phyloP scores from a whole-genome alignment of 2,113 vertebrate genomes.

The Sardina pilchardus region DNA sequence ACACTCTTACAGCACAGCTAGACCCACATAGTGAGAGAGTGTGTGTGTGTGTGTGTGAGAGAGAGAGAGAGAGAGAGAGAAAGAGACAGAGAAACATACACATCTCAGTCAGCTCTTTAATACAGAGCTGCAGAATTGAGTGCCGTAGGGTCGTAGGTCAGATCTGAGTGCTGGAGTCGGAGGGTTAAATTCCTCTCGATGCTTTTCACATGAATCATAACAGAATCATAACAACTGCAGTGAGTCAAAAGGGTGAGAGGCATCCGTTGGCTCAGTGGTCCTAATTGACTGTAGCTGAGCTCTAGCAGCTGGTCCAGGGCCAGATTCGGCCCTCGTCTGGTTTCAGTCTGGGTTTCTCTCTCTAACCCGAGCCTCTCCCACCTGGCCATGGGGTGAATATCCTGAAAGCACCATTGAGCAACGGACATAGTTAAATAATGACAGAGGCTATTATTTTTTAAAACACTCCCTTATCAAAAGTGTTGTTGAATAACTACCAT shows the following conservation, averaged over 20 bases:
- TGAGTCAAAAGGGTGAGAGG: not conserved
- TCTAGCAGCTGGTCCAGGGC: not conserved
- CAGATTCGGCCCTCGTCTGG: not conserved
- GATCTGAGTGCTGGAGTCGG: not conserved
- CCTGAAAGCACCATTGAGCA: too few species aligned
- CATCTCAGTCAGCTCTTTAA: not conserved
- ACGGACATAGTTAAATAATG: too few species aligned
- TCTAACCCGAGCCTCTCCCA: too few species aligned
- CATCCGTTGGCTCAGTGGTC: not conserved
- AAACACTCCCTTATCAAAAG: too few species aligned
- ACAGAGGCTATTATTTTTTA: too few species aligned
- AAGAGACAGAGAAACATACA: not conserved
- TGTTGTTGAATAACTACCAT: too few species aligned
- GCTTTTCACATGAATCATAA: not conserved
- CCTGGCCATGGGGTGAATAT: not conserved
- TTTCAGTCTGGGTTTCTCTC: not conserved
- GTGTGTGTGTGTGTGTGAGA: too few species aligned
- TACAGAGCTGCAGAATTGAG: not conserved
- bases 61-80: too few species aligned
- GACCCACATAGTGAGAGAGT: slow-evolving; percentile 15
- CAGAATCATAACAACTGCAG: not conserved
- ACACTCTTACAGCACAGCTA: slow-evolving; percentile 44
- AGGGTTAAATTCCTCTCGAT: not conserved
- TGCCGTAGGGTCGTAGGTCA: too few species aligned
- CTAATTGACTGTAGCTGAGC: not conserved